Conservation (phyloP, 2,888 invertebrate species). For the Ochropacha duplaris region DNA sequence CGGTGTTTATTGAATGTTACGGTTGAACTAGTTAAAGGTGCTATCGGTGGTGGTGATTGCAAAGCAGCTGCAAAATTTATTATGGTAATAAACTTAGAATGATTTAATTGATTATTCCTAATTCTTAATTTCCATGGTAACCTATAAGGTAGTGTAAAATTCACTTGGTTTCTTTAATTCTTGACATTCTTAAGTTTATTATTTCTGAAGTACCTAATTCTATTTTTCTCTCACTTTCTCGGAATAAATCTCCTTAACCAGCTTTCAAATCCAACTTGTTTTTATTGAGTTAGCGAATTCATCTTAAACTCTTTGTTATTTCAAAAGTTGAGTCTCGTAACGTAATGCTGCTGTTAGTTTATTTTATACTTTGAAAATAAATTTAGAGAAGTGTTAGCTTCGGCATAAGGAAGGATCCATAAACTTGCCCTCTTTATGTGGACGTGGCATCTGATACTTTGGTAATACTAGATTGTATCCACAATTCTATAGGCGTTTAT, state of each 20-base stretch:
- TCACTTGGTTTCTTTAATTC: not conserved
- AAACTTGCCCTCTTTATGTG: not conserved
- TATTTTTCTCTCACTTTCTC: not conserved
- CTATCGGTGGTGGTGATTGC: not conserved
- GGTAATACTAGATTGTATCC: not conserved
- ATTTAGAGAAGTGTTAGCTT: not conserved
- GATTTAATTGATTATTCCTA: not conserved
- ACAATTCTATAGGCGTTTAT: not conserved
- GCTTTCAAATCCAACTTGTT: not conserved
- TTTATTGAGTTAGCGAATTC: not conserved
- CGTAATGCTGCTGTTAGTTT: not conserved
- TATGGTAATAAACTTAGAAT: not conserved
- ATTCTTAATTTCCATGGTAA: not conserved
- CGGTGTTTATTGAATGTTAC: not conserved
- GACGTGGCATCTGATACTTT: not conserved
- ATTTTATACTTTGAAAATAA: slow-evolving; percentile 3
- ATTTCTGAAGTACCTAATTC: not conserved
- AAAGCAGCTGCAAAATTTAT: not conserved
- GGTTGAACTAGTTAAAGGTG: slow-evolving; percentile 7
- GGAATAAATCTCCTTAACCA: not conserved
- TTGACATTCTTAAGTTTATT: not conserved
- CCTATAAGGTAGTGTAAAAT: no score
- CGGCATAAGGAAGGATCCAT: not conserved
- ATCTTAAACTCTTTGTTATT: slow-evolving; percentile 3
- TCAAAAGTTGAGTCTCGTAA: not conserved